phyloP scores from a whole-genome alignment of 30 jellyfish, hydroid and myxozoan species.

The Turritopsis dohrnii region DNA sequence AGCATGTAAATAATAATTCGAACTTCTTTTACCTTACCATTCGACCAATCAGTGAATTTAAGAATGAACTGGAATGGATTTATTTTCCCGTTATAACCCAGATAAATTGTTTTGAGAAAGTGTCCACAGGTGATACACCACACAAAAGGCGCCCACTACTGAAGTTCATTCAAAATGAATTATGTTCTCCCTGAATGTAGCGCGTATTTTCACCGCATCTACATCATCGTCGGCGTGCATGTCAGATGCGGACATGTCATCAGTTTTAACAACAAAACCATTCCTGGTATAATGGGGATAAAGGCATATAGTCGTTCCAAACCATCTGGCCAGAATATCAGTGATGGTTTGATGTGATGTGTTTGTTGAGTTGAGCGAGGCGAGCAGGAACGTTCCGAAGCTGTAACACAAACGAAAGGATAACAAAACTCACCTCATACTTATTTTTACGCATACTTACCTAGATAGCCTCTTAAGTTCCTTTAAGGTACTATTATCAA shows the following conservation, averaged over 20 bases:
- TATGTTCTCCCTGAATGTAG: background rate
- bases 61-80: too few relatives aligned
- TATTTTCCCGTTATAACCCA: too few relatives aligned
- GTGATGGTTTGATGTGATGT: background rate
- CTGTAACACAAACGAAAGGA: background rate
- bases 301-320: background rate
- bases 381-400: background rate
- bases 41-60: too few relatives aligned
- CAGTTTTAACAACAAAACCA: constrained; percentile 17
- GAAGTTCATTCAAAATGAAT: background rate
- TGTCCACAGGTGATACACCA: too few relatives aligned
- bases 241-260: background rate
- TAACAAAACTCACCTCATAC: too few relatives aligned
- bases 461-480: too few relatives aligned
- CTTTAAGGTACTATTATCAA: too few relatives aligned
- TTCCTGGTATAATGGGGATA: constrained; percentile 27
- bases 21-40: background rate
- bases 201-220: background rate
- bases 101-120: too few relatives aligned
- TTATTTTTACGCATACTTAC: too few relatives aligned
- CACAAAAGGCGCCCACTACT: background rate
- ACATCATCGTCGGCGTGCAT: constrained; percentile 6
- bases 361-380: background rate
- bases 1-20: background rate
- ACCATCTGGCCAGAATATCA: background rate